Conservation (phyloP, 2,888 invertebrate species). For the Scaeva pyrastri region DNA sequence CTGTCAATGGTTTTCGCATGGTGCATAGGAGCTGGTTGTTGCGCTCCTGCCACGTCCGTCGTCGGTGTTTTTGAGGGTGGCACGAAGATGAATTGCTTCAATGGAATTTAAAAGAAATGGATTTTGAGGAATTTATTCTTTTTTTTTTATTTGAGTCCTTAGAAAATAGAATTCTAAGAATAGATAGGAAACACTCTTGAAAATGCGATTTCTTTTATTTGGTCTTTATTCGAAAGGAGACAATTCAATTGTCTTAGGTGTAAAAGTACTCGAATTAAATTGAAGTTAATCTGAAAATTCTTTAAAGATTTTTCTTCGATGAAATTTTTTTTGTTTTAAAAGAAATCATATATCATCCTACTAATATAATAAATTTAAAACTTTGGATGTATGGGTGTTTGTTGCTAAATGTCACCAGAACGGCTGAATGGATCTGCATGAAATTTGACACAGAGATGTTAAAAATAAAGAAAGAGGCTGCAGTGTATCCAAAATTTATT, state of each 20-base stretch:
- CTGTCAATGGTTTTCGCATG: slow-evolving; percentile 32
- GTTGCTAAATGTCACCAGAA: no score
- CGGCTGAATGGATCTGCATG: no score
- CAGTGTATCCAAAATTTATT: no score
- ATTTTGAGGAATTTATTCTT: slow-evolving; percentile 34
- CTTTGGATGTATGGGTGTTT: no score
- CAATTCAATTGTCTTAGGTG: slow-evolving; percentile 32
- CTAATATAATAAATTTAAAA: no score
- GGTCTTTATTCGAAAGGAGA: slow-evolving; percentile 4
- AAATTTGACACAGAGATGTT: no score
- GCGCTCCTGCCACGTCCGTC: slow-evolving; percentile 9
- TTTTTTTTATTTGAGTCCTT: neutral
- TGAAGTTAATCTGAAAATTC: neutral
- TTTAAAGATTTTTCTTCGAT: neutral
- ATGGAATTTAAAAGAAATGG: slow-evolving; percentile 34
- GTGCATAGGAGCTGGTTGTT: slow-evolving; percentile 11
- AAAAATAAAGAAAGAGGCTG: no score
- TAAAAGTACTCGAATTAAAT: slow-evolving; percentile 23
- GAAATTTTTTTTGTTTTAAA: neutral
- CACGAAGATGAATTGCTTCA: slow-evolving; percentile 42
- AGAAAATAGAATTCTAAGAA: neutral
- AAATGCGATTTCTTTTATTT: slow-evolving; percentile 33
- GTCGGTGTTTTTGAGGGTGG: slow-evolving; percentile 32
- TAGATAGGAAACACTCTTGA: slow-evolving; percentile 8
- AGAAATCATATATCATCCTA: no score